These are phyloP conservation scores for Scomber colias DNA, from an alignment of 2,113 vertebrate species.

Conservation along the genomic window DNA sequence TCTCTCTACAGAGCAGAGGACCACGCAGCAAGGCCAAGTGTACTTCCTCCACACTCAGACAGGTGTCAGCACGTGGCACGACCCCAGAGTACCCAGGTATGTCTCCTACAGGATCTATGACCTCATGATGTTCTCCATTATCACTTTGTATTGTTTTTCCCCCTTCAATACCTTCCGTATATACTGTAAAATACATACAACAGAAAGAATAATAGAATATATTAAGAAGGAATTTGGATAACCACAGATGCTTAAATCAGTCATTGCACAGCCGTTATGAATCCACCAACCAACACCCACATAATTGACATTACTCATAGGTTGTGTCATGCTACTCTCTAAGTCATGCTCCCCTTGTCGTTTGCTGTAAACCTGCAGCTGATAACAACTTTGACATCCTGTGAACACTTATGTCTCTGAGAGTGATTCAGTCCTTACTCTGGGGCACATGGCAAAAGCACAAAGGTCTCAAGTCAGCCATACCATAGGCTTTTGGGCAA, in stretches of 20 bases:
- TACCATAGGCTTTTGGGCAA: conserved; percentile 25
- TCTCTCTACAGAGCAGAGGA: conserved; percentile 91
- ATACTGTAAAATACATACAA: background rate
- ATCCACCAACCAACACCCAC: background rate
- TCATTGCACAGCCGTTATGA: too few relatives aligned
- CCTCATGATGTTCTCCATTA: background rate
- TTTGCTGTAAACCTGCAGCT: conserved; percentile 41
- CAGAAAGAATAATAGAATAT: background rate
- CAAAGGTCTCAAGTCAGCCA: conserved; percentile 30
- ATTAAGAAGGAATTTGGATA: background rate
- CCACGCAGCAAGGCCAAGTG: conserved; percentile 96
- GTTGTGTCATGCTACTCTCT: conserved; percentile 9
- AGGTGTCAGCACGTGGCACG: conserved; percentile 97
- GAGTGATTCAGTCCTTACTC: conserved; percentile 8
- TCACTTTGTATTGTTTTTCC: background rate
- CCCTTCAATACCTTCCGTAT: background rate
- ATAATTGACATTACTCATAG: conserved; percentile 1
- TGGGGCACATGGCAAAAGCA: conserved; percentile 40
- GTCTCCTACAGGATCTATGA: background rate
- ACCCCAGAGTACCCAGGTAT: conserved; percentile 95
- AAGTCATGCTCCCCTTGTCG: conserved; percentile 1
- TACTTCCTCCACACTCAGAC: conserved; percentile 98
- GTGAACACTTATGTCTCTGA: conserved; percentile 47
- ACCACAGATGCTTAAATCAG: background rate
- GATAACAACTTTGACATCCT: conserved; percentile 46